Evolutionary conservation across 2,888 invertebrate genomes (phyloP), one percentile per base, ranked within the genome.

Genomic region (Xestoiulus laeticollis): DNA sequence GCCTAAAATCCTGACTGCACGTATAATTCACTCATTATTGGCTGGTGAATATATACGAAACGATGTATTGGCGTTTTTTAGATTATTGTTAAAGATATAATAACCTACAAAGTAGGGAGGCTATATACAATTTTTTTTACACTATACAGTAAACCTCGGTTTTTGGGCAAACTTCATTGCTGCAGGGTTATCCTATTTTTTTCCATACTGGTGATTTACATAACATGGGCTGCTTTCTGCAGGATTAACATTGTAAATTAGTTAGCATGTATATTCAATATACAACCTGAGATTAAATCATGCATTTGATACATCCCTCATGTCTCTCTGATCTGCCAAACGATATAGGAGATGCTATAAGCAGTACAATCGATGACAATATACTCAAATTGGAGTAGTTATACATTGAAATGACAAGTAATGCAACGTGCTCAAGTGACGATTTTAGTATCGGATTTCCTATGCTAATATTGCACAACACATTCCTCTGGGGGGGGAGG

Each of bases 21-120:
- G 68, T 68, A 68, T 68, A 68, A 68, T 68, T 68, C 68, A 68
- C 68, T 68, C 68, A 68, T 68, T 68, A 68, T 68, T 68, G 68
- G 68, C 68, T 68, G 12, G 68, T 68, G 68, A 68, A 68, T 68
- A 68, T 68, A 68, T 68, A 68, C 12, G 68, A 68, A 68, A 68
- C 68, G 26, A 26, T 68, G 68, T 68, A 68, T 68, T 68, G 68
- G 68, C 68, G 26, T 26, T 68, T 68, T 68, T 68, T 26, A 68
- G 68, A 68, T 68, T 68, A 68, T 68, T 68, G 68, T 68, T 68
- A 26, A 26, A 68, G 68, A 68, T 68, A 68, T 68, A 68, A 68
- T 68, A 68, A 68, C 68, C 68, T 26, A 26, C 26, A 68, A 59
- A 68, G 68, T 26, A 68, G 68, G 68, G 68, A 68, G 68, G 68